A percentile compares a stretch with the other conserved stretches of the same genome.
phyloP scores from a whole-genome alignment of 2,888 invertebrate species.

The Boloria euphrosyne region DNA sequence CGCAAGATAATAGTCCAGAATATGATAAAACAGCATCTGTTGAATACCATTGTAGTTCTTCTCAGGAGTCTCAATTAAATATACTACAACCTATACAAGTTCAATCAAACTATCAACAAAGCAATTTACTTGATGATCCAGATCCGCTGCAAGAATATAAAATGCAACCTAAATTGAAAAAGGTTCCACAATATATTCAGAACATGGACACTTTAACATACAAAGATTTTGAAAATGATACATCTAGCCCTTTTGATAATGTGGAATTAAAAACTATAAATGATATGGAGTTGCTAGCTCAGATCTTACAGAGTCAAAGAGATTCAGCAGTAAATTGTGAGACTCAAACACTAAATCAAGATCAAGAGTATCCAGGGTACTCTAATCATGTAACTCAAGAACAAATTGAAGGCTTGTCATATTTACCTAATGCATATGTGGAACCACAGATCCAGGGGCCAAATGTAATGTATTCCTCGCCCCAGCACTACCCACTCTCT shows the following conservation, averaged over 20 bases:
- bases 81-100: constrained; percentile 76
- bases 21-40: constrained; percentile 49
- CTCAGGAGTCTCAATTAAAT: constrained; percentile 59
- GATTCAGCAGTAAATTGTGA: constrained; percentile 58
- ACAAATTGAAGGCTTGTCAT: constrained; percentile 63
- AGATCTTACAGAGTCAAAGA: constrained; percentile 84
- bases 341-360: constrained; percentile 50
- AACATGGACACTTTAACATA: constrained; percentile 76
- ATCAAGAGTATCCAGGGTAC: constrained; percentile 55
- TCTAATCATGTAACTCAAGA: constrained; percentile 66
- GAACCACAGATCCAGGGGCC: constrained; percentile 64
- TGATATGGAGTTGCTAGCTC: constrained; percentile 94
- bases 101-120: constrained; percentile 60
- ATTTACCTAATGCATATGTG: constrained; percentile 67
- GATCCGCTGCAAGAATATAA: constrained; percentile 71
- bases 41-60: constrained; percentile 50
- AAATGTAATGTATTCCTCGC: constrained; percentile 63
- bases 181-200: constrained; percentile 57
- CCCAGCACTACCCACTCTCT: constrained; percentile 60
- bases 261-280: constrained; percentile 95
- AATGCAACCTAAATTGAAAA: constrained; percentile 60
- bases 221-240: constrained; percentile 95
- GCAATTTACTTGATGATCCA: constrained; percentile 71
- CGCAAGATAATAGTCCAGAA: constrained; percentile 52
- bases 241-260: constrained; percentile 96